These are phyloP conservation scores for Antitype chi DNA, from an alignment of 2,888 invertebrate species.

Conservation along the genomic window DNA sequence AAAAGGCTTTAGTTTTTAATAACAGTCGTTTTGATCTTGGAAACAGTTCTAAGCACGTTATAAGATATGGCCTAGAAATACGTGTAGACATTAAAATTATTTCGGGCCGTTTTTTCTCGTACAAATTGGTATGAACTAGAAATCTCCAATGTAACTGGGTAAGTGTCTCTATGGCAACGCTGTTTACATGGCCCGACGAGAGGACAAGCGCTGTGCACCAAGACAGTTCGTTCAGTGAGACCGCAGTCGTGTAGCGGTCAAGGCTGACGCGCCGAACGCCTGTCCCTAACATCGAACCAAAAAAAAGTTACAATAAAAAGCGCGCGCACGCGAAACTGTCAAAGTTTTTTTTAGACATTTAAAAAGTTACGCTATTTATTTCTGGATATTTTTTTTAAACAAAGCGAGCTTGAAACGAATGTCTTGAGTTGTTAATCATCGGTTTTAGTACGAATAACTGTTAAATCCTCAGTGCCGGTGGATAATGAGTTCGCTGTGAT, in stretches of 20 bases:
- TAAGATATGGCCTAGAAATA: slow-evolving; percentile 11
- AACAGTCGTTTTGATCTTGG: background rate
- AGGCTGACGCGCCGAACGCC: slow-evolving; percentile 82
- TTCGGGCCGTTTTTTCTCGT: slow-evolving; percentile 36
- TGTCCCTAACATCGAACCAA: slow-evolving; percentile 69
- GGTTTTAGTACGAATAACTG: slow-evolving; percentile 86
- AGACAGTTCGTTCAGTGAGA: slow-evolving; percentile 82
- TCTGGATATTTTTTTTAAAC: slow-evolving; percentile 56
- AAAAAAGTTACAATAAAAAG: slow-evolving; percentile 81
- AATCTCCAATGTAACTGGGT: slow-evolving; percentile 69
- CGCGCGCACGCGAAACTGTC: slow-evolving; percentile 86
- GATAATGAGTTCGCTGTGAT: slow-evolving; percentile 88
- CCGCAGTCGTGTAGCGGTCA: slow-evolving; percentile 88
- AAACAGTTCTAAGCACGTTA: background rate
- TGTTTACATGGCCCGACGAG: slow-evolving; percentile 81
- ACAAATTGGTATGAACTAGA: slow-evolving; percentile 61
- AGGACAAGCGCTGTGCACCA: slow-evolving; percentile 78
- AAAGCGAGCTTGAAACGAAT: slow-evolving; percentile 44
- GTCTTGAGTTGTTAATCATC: slow-evolving; percentile 76
- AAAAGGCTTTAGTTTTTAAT: background rate
- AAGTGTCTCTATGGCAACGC: slow-evolving; percentile 65
- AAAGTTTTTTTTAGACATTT: slow-evolving; percentile 68
- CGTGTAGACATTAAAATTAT: slow-evolving; percentile 9
- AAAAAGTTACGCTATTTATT: slow-evolving; percentile 59
- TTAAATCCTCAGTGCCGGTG: slow-evolving; percentile 85